phyloP scores from a whole-genome alignment of 2,888 invertebrate genomes.

The Mimas tiliae region DNA sequence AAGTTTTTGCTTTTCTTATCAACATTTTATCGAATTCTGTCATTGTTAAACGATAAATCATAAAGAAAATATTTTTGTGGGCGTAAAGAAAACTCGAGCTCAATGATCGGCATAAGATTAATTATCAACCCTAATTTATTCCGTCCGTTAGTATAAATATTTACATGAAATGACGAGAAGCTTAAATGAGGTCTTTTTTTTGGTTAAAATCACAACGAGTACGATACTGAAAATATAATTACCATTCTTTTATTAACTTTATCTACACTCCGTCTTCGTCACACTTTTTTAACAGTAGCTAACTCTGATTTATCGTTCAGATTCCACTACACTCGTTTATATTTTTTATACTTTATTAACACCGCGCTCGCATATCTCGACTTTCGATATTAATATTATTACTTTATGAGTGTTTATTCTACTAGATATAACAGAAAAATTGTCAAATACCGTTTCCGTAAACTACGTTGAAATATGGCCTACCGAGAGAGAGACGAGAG shows the following conservation, averaged over 20 bases:
- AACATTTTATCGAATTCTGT: neutral
- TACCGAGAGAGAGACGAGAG: conserved; percentile 16
- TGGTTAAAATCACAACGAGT: conserved; percentile 82
- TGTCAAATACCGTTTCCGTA: neutral
- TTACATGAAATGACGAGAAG: conserved; percentile 68
- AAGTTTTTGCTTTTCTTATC: neutral
- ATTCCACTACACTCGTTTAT: conserved; percentile 15
- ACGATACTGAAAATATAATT: conserved; percentile 74
- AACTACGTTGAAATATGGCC: neutral
- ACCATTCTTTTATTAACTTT: conserved; percentile 49
- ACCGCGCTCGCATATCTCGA: neutral
- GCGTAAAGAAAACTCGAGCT: conserved; percentile 22
- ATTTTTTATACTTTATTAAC: conserved; percentile 14
- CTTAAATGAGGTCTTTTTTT: conserved; percentile 68
- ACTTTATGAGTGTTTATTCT: neutral
- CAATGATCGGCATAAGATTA: conserved; percentile 17
- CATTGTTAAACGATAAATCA: neutral
- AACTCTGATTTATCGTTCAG: conserved; percentile 12
- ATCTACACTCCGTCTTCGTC: conserved; percentile 61
- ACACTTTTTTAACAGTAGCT: conserved; percentile 21
- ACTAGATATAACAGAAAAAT: neutral
- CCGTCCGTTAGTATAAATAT: conserved; percentile 51
- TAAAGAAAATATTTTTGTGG: neutral
- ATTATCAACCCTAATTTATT: conserved; percentile 24
- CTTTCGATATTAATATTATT: conserved; percentile 14